phyloP scores from a whole-genome alignment of 2,797 vertebrate species.

The Melopsittacus undulatus region DNA sequence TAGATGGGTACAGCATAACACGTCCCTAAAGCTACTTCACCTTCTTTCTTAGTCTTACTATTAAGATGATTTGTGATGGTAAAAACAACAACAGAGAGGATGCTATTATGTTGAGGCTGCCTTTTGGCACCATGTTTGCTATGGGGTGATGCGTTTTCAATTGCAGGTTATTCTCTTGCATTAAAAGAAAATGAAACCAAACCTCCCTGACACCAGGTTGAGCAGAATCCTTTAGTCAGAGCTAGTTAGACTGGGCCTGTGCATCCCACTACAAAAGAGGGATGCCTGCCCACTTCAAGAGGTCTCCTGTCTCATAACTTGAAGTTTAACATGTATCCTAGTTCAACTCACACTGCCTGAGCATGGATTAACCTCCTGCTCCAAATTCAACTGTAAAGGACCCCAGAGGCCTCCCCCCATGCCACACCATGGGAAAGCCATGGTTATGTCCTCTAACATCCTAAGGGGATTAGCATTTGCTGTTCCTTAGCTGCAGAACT shows the following conservation, averaged over 20 bases:
- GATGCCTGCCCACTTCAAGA: neutral
- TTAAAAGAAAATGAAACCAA: rapidly evolving
- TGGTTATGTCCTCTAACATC: neutral
- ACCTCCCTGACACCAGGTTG: neutral
- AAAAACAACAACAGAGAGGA: neutral
- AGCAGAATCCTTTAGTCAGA: neutral
- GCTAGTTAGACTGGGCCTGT: neutral
- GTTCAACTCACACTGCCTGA: neutral
- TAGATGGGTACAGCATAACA: rapidly evolving
- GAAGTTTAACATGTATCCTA: neutral
- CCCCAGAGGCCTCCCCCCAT: neutral
- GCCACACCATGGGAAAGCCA: neutral
- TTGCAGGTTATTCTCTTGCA: neutral
- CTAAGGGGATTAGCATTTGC: conserved; percentile 28
- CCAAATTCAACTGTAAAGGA: neutral
- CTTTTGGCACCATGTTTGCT: neutral
- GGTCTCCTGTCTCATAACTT: neutral
- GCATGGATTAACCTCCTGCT: neutral
- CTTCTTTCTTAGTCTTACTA: neutral
- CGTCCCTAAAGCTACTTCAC: neutral
- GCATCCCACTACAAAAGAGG: neutral
- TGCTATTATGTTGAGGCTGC: neutral
- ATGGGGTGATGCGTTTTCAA: neutral
- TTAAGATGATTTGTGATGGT: neutral
- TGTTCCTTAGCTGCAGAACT: conserved; percentile 5